Evolutionary conservation across 2,113 vertebrate species (phyloP), one percentile per base, ranked within the genome.

Genomic region (Dissostichus mawsoni): DNA sequence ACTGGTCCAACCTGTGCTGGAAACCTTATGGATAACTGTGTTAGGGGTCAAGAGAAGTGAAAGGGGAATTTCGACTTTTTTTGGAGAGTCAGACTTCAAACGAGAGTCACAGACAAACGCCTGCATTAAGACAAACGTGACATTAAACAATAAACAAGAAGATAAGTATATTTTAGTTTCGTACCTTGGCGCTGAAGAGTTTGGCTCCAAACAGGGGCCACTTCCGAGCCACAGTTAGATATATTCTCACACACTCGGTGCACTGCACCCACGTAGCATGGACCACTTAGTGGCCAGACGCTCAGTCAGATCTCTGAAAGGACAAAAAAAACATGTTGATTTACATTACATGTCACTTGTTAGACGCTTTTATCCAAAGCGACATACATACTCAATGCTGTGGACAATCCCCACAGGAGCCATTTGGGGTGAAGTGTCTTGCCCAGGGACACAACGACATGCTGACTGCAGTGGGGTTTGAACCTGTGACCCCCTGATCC

Each of bases 131-230:
- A 25, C 25, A 16, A 47, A 25, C 63, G 6, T 45, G 13, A 64
- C 62, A 23, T 5, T 29, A 1, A 17, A 52, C 9, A 58, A 6
- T n/a, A 33, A 65, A 45, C 11, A 55, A 68, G 0, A 3, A 52
- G 18, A 44, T 18, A 36, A 33, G 8, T 44, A 14, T 29, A 5
- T 23, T 56, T 14, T 18, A 18, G 16, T 55, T 57, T 29, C 75
- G 80, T 90, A 97, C 97, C 95, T 97, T 96, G 62, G 96, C 96
- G 80, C 91, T 93, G 93, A 96, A 96, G 68, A 98, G 93, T 86
- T 96, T 97, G 82, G 95, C 95, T 76, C 97, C 97, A 83, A 96
- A 97, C 70, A 97, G 90, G 18, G 96, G 95, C 97, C 96, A 98
- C 82, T 97, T 97, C 45, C 96, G 94, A 13, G 96, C 96, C 69